These are phyloP conservation scores for Mus spretus DNA, from an alignment of 2,797 vertebrate genomes.

Conservation along the genomic window DNA sequence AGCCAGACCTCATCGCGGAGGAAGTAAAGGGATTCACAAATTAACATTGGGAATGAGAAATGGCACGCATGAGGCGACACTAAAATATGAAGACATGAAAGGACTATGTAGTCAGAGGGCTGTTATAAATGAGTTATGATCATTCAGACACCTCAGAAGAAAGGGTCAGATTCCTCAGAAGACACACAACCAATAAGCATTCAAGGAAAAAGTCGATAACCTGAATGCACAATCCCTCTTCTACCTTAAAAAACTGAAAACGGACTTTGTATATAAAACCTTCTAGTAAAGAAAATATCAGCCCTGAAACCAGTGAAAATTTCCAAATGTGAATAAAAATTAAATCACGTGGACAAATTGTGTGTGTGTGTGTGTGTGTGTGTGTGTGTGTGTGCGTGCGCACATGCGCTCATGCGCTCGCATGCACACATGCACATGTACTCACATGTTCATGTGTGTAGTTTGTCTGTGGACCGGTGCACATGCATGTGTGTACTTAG, in stretches of 20 bases:
- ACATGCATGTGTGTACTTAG: neutral
- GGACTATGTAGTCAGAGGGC: neutral
- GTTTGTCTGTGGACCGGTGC: neutral
- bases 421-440: neutral
- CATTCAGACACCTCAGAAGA: constrained; percentile 36
- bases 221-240: neutral
- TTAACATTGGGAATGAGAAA: neutral
- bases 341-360: constrained; percentile 31
- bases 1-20: neutral
- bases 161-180: constrained; percentile 29
- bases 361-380: accelerated
- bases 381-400: neutral
- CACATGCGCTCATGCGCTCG: no score
- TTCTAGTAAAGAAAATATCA: constrained; percentile 25
- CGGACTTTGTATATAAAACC: neutral
- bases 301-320: neutral
- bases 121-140: neutral
- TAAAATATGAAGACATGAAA: neutral
- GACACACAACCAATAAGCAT: neutral
- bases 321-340: constrained; percentile 47
- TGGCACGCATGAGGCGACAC: neutral
- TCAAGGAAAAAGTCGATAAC: neutral
- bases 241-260: constrained; percentile 28
- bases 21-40: neutral
- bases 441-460: neutral